These are phyloP conservation scores for Shinisaurus crocodilurus DNA, from an alignment of 2,113 vertebrate genomes.

Conservation along the genomic window DNA sequence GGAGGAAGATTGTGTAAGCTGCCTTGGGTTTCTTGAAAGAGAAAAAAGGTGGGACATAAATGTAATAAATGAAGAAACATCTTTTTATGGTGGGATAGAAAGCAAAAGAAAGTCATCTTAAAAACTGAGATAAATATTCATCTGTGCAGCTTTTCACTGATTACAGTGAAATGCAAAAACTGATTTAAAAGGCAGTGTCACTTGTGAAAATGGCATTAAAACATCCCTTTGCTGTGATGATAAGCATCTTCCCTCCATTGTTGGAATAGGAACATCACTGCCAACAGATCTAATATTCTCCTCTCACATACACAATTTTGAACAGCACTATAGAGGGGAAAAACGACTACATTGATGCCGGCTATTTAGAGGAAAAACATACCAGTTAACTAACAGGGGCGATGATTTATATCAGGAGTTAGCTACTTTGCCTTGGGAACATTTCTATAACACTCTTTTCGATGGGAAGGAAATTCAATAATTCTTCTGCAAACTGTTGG, in stretches of 20 bases:
- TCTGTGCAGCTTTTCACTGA: not conserved
- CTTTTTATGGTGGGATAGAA: not conserved
- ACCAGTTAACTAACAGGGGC: slow-evolving; percentile 39
- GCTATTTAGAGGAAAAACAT: slow-evolving; percentile 9
- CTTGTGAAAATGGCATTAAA: not conserved
- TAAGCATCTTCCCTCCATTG: not conserved
- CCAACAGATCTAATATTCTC: not conserved
- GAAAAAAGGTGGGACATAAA: no score
- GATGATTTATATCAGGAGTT: not conserved
- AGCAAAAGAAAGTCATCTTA: not conserved
- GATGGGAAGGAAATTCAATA: not conserved
- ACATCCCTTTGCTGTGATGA: not conserved
- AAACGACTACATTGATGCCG: not conserved
- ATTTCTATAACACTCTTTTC: not conserved
- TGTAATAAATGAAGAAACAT: no score
- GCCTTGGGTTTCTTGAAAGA: no score
- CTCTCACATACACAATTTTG: not conserved
- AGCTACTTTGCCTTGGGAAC: slow-evolving; percentile 31
- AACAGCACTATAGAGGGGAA: not conserved
- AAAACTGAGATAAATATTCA: not conserved
- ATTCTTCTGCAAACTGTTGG: not conserved
- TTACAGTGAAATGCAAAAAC: not conserved
- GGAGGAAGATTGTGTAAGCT: no score
- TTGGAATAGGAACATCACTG: not conserved
- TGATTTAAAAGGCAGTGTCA: not conserved